phyloP scores from a whole-genome alignment of 2,888 invertebrate genomes.

The Philereme vetulata region DNA sequence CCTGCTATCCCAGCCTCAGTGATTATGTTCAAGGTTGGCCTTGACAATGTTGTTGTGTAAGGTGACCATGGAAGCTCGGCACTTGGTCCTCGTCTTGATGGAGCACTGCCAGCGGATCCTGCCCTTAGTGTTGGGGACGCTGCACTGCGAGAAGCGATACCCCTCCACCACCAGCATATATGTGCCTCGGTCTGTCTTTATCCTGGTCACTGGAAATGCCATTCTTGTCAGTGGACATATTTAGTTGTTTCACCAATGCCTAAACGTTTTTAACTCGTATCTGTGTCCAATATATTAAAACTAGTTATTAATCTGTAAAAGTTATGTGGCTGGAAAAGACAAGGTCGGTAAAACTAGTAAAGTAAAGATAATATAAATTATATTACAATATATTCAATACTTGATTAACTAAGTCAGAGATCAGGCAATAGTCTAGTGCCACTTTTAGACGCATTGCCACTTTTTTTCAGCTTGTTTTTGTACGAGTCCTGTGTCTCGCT shows the following conservation, averaged over 20 bases:
- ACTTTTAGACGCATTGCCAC: no score
- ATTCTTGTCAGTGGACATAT: slow-evolving; percentile 1
- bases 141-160: slow-evolving; percentile 56
- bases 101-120: slow-evolving; percentile 47
- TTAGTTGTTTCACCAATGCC: background rate
- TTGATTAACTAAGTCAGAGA: no score
- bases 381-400: no score
- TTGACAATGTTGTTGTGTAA: slow-evolving; percentile 34
- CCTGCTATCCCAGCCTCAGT: slow-evolving; percentile 7
- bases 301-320: no score
- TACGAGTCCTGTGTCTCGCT: no score
- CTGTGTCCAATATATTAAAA: no score
- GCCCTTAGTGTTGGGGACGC: slow-evolving; percentile 40
- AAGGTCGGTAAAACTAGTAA: no score
- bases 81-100: slow-evolving; percentile 45
- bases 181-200: slow-evolving; percentile 54
- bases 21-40: slow-evolving; percentile 40
- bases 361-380: no score
- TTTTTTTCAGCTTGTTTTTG: no score
- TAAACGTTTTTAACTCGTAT: background rate
- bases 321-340: no score
- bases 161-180: slow-evolving; percentile 55
- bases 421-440: no score
- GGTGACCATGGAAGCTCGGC: slow-evolving; percentile 48
- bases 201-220: slow-evolving; percentile 49